phyloP scores from a whole-genome alignment of 2,888 invertebrate species.

The Aleiodes leptofemur region DNA sequence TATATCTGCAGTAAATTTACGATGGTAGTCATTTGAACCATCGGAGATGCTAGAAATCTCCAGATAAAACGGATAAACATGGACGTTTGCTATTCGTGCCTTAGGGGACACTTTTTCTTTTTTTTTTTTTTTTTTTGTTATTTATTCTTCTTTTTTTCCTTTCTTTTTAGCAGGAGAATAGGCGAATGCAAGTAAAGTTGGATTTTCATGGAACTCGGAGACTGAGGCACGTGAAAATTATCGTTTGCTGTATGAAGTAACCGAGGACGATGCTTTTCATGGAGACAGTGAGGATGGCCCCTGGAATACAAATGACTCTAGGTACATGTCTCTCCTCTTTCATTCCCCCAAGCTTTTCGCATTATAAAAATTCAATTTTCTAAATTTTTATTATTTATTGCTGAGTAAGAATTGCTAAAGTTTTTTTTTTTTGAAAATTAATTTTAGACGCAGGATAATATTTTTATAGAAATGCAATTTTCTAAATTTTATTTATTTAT shows the following conservation, averaged over 20 bases:
- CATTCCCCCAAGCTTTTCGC: slow-evolving; percentile 57
- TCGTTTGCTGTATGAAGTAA: slow-evolving; percentile 54
- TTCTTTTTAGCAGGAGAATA: slow-evolving; percentile 8
- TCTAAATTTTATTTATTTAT: too few species aligned
- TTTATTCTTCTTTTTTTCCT: not conserved
- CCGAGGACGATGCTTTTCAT: slow-evolving; percentile 41
- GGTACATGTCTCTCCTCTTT: slow-evolving; percentile 48
- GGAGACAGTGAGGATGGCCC: slow-evolving; percentile 38
- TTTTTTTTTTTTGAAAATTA: slow-evolving; percentile 39
- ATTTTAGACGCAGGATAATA: too few species aligned
- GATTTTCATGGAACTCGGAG: slow-evolving; percentile 10
- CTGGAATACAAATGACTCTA: slow-evolving; percentile 58
- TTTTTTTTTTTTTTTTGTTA: not conserved
- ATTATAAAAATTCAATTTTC: slow-evolving; percentile 70
- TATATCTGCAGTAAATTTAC: slow-evolving; percentile 53
- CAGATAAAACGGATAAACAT: slow-evolving; percentile 59
- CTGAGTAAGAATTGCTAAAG: slow-evolving; percentile 12
- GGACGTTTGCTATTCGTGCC: not conserved
- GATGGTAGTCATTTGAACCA: slow-evolving; percentile 52
- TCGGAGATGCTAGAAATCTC: slow-evolving; percentile 47
- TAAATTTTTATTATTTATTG: slow-evolving; percentile 50
- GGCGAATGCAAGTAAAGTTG: not conserved
- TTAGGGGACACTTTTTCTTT: not conserved
- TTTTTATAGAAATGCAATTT: too few species aligned
- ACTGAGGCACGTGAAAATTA: slow-evolving; percentile 48